Conservation (phyloP, 2,888 invertebrate genomes). For the Liodrosophila aerea region DNA sequence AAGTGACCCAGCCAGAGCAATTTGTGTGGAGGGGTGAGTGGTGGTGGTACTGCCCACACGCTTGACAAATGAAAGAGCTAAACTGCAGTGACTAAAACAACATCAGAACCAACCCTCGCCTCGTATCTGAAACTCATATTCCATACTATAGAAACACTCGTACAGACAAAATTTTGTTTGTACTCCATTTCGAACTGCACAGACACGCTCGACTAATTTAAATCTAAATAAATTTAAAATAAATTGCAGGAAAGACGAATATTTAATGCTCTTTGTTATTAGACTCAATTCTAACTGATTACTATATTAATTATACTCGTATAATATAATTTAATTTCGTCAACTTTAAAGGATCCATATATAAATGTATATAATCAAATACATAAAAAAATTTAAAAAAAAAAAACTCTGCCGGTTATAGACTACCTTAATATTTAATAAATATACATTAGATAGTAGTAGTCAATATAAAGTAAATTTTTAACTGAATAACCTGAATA, state of each 20-base stretch:
- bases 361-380: too few relatives aligned
- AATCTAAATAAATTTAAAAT: constrained; percentile 19
- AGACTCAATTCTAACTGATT: background rate
- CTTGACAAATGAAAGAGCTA: constrained; percentile 57
- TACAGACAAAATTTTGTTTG: constrained; percentile 53
- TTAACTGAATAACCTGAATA: too few relatives aligned
- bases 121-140: constrained; percentile 39
- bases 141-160: constrained; percentile 40
- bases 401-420: too few relatives aligned
- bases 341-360: too few relatives aligned
- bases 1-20: background rate
- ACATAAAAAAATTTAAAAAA: too few relatives aligned
- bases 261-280: constrained; percentile 19
- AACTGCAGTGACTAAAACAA: constrained; percentile 54
- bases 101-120: constrained; percentile 51
- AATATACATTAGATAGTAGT: too few relatives aligned
- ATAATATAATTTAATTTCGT: too few relatives aligned
- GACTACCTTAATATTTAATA: too few relatives aligned
- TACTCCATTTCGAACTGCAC: constrained; percentile 71
- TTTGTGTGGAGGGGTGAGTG: background rate
- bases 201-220: constrained; percentile 67
- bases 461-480: too few relatives aligned
- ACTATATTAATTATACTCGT: background rate
- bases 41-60: constrained; percentile 3
- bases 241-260: constrained; percentile 1